These are phyloP conservation scores for Sebastiscus tertius DNA, from an alignment of 2,797 vertebrate species.

Conservation along the genomic window DNA sequence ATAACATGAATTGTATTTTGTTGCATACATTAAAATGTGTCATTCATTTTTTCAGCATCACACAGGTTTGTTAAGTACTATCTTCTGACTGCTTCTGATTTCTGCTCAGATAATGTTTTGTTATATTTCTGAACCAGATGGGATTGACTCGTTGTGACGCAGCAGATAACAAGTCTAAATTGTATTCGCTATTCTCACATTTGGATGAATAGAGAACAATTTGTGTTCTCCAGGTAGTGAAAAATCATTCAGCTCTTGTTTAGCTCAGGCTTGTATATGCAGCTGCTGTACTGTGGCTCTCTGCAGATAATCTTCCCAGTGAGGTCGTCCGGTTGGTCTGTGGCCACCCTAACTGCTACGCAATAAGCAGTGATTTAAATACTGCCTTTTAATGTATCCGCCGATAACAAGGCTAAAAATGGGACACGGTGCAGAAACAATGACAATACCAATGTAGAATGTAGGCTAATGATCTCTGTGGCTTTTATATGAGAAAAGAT, in stretches of 20 bases:
- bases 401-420: slow-evolving; percentile 71
- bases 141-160: neutral
- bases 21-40: neutral
- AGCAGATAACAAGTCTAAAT: neutral
- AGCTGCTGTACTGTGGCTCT: slow-evolving; percentile 30
- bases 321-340: slow-evolving; percentile 26
- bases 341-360: slow-evolving; percentile 38
- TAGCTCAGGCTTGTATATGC: slow-evolving; percentile 29
- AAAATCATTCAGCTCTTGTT: slow-evolving; percentile 29
- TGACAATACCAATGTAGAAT: slow-evolving; percentile 74
- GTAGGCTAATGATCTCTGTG: slow-evolving; percentile 80
- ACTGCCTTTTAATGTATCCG: slow-evolving; percentile 53
- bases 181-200: neutral
- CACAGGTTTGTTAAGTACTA: neutral
- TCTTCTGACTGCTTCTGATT: neutral
- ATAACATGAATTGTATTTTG: neutral
- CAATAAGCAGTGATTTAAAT: slow-evolving; percentile 51
- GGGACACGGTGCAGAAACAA: slow-evolving; percentile 74
- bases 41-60: neutral
- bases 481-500: slow-evolving; percentile 77
- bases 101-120: neutral
- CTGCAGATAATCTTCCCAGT: slow-evolving; percentile 50
- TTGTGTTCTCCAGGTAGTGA: slow-evolving; percentile 14
- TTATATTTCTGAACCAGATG: neutral
- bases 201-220: slow-evolving; percentile 20